Base-by-base conservation (phyloP, 2,888 invertebrate species). In the Rotaria sp. region DNA sequence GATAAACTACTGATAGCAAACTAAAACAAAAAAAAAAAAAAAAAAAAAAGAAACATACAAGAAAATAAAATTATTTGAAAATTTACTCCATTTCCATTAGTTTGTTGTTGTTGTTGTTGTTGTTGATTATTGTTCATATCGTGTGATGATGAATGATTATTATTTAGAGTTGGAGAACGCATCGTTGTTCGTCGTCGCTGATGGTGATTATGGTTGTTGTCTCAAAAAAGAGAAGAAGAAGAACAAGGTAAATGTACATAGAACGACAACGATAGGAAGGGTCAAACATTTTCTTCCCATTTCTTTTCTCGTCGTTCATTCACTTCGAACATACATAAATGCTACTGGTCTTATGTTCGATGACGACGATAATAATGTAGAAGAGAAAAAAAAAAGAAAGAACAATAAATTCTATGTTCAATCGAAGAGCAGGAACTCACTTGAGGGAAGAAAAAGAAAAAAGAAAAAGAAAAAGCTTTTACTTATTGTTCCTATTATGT, bases 211-310 rank as follows among this genome's bases (percentile, higher is more conserved):
- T 67, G 30, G 67, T 67, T 67, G 67, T 67, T 67, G 67, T 67
- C 67, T 67, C 67, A 67, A 67, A 67, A 35, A 67, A 67, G 67
- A 67, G 67, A 67, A 67, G 67, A 67, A 67, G 15, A 67, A 67
- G 35, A 67, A 67, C 67, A 67, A 67, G 67, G 67, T 67, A n/a
- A 67, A 67, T 35, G n/a, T 35, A 67, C 15, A 35, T 30, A 30
- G 35, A 35, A 67, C n/a, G 67, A 67, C 57, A 57, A n/a, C 67
- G 67, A 67, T 67, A 67, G 67, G 67, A 67, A 67, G 67, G 67
- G 67, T 67, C 67, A 67, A 67, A 67, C 67, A 67, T 67, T 67
- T 67, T 67, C 67, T 67, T n/a, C 30, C 30, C 35, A 67, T 67
- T 67, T 67, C 35, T 67, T 67, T 15, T 67, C 67, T 67, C 67